These are phyloP conservation scores for Venustoraphidia nigricollis DNA, from an alignment of 2,888 invertebrate species.

Conservation along the genomic window DNA sequence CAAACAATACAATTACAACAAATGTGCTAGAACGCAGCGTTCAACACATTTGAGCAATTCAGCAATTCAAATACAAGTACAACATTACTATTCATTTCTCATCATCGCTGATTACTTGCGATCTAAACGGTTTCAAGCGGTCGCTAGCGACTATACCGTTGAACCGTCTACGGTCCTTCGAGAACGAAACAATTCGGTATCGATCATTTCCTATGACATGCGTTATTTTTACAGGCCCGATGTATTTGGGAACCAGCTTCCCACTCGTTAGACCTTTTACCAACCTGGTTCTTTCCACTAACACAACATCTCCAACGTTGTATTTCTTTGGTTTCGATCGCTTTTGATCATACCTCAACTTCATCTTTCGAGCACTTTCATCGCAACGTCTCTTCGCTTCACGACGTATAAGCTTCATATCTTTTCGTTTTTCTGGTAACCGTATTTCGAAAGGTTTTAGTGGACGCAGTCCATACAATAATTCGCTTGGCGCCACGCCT, in stretches of 20 bases:
- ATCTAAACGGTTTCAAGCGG: background rate
- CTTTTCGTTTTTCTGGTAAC: background rate
- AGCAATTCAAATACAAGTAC: no score
- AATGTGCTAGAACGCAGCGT: no score
- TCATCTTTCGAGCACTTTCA: background rate
- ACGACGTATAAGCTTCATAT: background rate
- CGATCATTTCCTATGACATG: constrained; percentile 8
- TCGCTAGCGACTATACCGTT: constrained; percentile 8
- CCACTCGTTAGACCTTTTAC: constrained; percentile 9
- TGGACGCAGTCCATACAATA: constrained; percentile 11
- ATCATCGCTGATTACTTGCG: background rate
- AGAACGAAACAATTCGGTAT: constrained; percentile 7
- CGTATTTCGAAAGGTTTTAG: no score
- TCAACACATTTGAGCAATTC: no score
- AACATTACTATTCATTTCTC: background rate
- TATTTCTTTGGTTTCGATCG: background rate
- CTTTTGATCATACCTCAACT: no score
- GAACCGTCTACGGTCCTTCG: constrained; percentile 9
- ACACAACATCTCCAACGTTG: constrained; percentile 3
- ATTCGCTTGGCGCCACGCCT: constrained; percentile 11
- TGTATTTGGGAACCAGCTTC: constrained; percentile 9
- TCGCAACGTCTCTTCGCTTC: constrained; percentile 1
- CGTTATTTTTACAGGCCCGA: constrained; percentile 9
- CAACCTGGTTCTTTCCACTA: constrained; percentile 7
- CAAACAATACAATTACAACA: no score